These are phyloP conservation scores for Gymnopithys bicolor DNA, from an alignment of 2,797 vertebrate genomes.

Conservation along the genomic window DNA sequence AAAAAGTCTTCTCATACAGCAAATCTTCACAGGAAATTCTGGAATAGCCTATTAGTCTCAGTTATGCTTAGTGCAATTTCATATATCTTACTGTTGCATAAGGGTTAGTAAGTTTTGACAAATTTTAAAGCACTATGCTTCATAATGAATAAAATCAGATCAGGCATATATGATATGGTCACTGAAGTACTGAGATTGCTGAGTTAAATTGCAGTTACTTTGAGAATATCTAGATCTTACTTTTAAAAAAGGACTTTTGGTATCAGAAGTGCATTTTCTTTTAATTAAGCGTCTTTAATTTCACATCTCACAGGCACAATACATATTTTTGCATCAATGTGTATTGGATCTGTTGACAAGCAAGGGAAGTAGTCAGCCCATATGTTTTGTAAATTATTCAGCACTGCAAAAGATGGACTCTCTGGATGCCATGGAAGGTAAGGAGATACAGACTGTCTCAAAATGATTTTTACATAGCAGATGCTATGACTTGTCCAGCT, in stretches of 20 bases:
- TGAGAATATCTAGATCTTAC: background rate
- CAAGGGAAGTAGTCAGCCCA: conserved; percentile 90
- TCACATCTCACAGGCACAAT: conserved; percentile 86
- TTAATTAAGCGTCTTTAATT: background rate
- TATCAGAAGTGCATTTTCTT: background rate
- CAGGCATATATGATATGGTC: background rate
- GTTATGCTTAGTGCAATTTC: background rate
- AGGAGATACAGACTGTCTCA: conserved; percentile 31
- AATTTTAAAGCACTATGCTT: background rate
- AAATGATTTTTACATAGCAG: background rate
- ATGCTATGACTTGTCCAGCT: background rate
- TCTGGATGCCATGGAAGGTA: conserved; percentile 98
- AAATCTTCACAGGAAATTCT: background rate
- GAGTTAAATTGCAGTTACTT: background rate
- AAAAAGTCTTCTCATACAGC: background rate
- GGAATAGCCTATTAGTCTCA: background rate
- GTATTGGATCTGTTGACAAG: conserved; percentile 91
- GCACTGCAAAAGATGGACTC: conserved; percentile 99
- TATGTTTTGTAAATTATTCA: conserved; percentile 97
- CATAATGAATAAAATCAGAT: background rate
- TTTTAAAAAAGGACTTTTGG: background rate
- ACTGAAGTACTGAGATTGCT: background rate
- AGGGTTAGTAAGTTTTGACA: background rate
- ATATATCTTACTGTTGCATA: background rate
- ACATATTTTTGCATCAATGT: conserved; percentile 97